A percentile compares a stretch with the other conserved stretches of the same genome.
phyloP scores from a whole-genome alignment of 1,140 invertebrate species.

The Drosophila nigrodunni region DNA sequence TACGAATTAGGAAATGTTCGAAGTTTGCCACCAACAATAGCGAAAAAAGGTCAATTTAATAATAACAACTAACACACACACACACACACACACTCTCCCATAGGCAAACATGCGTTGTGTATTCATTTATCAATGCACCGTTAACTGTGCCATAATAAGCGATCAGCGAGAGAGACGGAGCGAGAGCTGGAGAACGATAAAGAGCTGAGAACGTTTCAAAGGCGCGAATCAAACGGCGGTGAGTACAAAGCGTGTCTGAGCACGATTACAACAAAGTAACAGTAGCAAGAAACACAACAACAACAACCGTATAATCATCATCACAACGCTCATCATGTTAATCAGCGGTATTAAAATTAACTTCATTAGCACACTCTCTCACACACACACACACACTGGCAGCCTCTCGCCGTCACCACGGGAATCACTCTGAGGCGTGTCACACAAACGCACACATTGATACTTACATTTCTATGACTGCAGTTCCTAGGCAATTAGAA shows the following conservation, averaged over 20 bases:
- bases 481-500: slow-evolving; percentile 33
- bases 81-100: slow-evolving; percentile 19
- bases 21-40: slow-evolving; percentile 56
- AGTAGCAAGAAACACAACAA: slow-evolving; percentile 36
- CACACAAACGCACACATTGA: slow-evolving; percentile 11
- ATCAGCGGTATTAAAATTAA: slow-evolving; percentile 73
- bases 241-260: slow-evolving; percentile 57
- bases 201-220: slow-evolving; percentile 33
- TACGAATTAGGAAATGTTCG: slow-evolving; percentile 62
- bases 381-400: slow-evolving; percentile 6
- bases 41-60: slow-evolving; percentile 80
- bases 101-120: slow-evolving; percentile 11
- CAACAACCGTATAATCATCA: slow-evolving; percentile 56
- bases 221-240: slow-evolving; percentile 52
- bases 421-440: slow-evolving; percentile 24
- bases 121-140: slow-evolving; percentile 74
- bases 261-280: slow-evolving; percentile 39
- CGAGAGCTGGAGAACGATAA: slow-evolving; percentile 18
- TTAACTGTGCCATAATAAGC: slow-evolving; percentile 74
- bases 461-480: slow-evolving; percentile 16
- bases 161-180: slow-evolving; percentile 8
- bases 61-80: slow-evolving; percentile 50
- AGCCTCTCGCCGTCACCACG: slow-evolving; percentile 12
- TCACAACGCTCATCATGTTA: slow-evolving; percentile 42
- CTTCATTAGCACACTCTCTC: slow-evolving; percentile 49